phyloP scores from a whole-genome alignment of 35 echinoderm and acorn worm species.

The Ophioderma brevispina region DNA sequence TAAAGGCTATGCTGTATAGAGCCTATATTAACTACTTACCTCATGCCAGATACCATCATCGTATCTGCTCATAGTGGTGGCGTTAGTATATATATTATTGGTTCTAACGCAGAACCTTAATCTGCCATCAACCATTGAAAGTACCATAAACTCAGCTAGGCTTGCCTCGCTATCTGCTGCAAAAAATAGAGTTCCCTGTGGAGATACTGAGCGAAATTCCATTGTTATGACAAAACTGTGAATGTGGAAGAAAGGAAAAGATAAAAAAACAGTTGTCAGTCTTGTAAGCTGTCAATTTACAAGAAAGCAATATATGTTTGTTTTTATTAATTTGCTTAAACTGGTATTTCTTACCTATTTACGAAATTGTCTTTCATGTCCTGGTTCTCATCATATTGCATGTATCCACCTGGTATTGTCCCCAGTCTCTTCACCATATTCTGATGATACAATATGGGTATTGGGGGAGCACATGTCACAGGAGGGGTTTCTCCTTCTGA shows the following conservation, averaged over 20 bases:
- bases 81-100: slow-evolving; percentile 14
- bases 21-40: too few species aligned
- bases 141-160: slow-evolving; percentile 53
- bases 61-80: slow-evolving; percentile 57
- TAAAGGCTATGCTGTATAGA: too few species aligned
- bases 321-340: too few species aligned
- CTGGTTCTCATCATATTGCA: neutral
- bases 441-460: slow-evolving; percentile 33
- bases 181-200: slow-evolving; percentile 78
- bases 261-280: too few species aligned
- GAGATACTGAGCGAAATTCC: slow-evolving; percentile 74
- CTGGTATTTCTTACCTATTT: slow-evolving; percentile 45
- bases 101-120: slow-evolving; percentile 76
- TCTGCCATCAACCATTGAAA: slow-evolving; percentile 60
- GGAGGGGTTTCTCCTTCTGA: slow-evolving; percentile 25
- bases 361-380: slow-evolving; percentile 31
- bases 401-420: neutral
- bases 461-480: slow-evolving; percentile 56
- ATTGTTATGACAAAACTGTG: slow-evolving; percentile 82
- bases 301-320: too few species aligned
- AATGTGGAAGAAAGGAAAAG: neutral
- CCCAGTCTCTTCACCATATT: slow-evolving; percentile 66
- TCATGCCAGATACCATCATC: slow-evolving; percentile 71
- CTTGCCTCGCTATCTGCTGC: slow-evolving; percentile 26
- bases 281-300: too few species aligned